Base-by-base conservation (phyloP, 2,113 vertebrate genomes). In the Puma concolor region DNA sequence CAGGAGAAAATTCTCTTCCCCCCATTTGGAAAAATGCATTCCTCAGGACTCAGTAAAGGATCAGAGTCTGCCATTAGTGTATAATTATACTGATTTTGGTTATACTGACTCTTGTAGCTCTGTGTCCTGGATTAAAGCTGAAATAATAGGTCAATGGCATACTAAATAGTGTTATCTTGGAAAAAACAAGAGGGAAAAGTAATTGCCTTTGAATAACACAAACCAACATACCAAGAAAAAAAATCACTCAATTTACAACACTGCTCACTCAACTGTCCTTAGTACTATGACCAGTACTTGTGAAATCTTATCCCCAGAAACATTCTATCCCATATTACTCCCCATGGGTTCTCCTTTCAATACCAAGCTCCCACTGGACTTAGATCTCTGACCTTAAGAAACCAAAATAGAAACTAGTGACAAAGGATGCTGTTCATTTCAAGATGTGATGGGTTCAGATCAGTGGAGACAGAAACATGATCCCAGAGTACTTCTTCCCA, bases 381-480 rank as follows among this genome's bases (percentile, higher is more conserved):
- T 50, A 81, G 29, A 69, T 94, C 69, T 66, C n/a, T 69, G 91
- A 69, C n/a, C 64, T 9, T 57, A 82, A 94, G 50, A 96, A 92
- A 94, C 84, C 36, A 96, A 83, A 96, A 71, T 54, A 16, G 31
- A 82, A 82, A 81, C 91, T 90, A 77, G 15, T 74, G 17, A 83
- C 72, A 80, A 96, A 86, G 21, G 15, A 95, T 52, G 27, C 25
- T 69, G 93, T 86, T 82, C 83, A 92, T 94, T 93, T 96, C 48
- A 96, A 85, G 54, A 36, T 64, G 23, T 80, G 12, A 82, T 48
- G 29, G 27, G 38, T 3, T 74, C 92, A 82, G 63, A 93, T 23
- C 92, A 96, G 96, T n/a, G 5, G 14, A 79, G 96, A 67, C 33
- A 44, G 64, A 57, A 88, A 91, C 44, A 76, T 41, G 1, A 77